Conservation (phyloP, 2,797 vertebrate genomes). For the Leucoraja ocellata region DNA sequence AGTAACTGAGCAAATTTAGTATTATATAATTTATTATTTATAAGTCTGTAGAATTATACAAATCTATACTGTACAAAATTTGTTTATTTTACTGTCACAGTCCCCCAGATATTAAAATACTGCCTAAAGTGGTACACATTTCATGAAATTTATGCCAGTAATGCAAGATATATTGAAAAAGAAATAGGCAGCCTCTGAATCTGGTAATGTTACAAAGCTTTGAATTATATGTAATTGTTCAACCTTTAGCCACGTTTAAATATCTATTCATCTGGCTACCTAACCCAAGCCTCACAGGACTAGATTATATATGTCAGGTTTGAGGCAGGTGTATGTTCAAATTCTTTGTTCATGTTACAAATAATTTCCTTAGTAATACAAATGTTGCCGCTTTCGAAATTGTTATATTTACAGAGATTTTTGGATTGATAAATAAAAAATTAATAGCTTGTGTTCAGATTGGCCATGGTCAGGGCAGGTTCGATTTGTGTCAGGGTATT, state of each 20-base stretch:
- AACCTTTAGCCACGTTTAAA: background rate
- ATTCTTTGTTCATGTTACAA: too few relatives aligned
- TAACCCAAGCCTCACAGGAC: too few relatives aligned
- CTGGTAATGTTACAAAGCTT: background rate
- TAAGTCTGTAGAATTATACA: conserved; percentile 8
- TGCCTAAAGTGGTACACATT: background rate
- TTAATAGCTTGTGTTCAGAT: too few relatives aligned
- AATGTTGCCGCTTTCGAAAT: too few relatives aligned
- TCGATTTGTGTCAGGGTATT: too few relatives aligned
- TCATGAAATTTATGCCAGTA: background rate
- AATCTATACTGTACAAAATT: background rate
- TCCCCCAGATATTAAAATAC: background rate
- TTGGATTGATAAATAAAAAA: too few relatives aligned
- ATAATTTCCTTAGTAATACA: too few relatives aligned
- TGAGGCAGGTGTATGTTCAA: too few relatives aligned
- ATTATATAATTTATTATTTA: conserved; percentile 35
- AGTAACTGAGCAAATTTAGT: conserved; percentile 25
- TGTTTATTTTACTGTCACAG: background rate
- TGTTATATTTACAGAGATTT: too few relatives aligned
- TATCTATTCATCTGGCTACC: background rate
- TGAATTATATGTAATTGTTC: background rate
- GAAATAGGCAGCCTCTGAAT: conserved; percentile 2
- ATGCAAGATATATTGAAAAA: background rate
- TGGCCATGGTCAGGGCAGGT: too few relatives aligned
- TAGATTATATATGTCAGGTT: too few relatives aligned